phyloP scores from a whole-genome alignment of 2,888 invertebrate species.

The Ypsolopha sequella region DNA sequence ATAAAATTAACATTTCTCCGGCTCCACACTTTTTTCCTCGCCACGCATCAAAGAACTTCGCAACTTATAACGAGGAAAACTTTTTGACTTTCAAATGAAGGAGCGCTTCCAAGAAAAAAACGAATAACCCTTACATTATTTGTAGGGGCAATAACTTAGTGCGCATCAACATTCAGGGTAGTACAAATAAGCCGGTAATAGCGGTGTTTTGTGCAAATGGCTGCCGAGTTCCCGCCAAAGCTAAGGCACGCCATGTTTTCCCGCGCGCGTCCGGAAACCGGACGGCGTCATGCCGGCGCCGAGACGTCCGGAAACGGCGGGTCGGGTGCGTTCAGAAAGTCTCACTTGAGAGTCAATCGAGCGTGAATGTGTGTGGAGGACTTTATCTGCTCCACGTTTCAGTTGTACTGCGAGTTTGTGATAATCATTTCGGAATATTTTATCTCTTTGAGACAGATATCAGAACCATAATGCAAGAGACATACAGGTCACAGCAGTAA shows the following conservation, averaged over 20 bases:
- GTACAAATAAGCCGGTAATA: slow-evolving; percentile 32
- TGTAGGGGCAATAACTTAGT: slow-evolving; percentile 20
- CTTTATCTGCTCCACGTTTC: background rate
- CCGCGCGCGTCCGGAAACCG: slow-evolving; percentile 24
- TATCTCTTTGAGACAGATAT: too few relatives aligned
- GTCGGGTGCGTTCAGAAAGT: slow-evolving; percentile 20
- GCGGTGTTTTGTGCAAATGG: slow-evolving; percentile 29
- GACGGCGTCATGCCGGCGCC: slow-evolving; percentile 58
- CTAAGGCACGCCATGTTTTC: slow-evolving; percentile 13
- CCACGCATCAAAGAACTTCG: too few relatives aligned
- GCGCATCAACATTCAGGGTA: slow-evolving; percentile 14
- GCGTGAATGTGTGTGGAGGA: slow-evolving; percentile 3
- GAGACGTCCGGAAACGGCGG: slow-evolving; percentile 33
- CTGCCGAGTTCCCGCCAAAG: slow-evolving; percentile 26
- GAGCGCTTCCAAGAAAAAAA: too few relatives aligned
- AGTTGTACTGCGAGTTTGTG: background rate
- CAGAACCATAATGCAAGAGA: too few relatives aligned
- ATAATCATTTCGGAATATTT: too few relatives aligned
- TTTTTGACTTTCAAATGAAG: too few relatives aligned
- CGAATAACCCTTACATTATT: too few relatives aligned
- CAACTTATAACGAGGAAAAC: too few relatives aligned
- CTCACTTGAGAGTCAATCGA: slow-evolving; percentile 35
- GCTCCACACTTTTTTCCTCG: too few relatives aligned
- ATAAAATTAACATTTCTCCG: too few relatives aligned
- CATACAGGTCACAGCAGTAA: too few relatives aligned